Base-by-base conservation (phyloP, 1,140 invertebrate genomes). In the Drosophila arizonae region DNA sequence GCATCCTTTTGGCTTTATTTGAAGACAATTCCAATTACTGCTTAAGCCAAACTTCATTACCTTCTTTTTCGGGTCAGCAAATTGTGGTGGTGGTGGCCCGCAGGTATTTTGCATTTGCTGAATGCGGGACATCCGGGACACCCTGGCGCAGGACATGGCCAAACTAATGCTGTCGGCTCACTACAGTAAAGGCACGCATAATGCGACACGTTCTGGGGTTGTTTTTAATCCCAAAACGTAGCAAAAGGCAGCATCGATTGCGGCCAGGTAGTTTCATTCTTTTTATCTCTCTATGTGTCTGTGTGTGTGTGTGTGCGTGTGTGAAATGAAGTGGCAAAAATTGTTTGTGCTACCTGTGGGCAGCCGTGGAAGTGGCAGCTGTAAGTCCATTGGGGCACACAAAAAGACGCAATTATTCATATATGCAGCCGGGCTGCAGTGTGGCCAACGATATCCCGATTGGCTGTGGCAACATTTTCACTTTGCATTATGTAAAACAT, bases 401-500 rank as follows among this genome's bases (percentile, higher is more conserved):
- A 81, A 55, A 79, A 64, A 76, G 77, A 86, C 72, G 87, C 82
- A 85, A 86, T 86, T 86, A 86, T 86, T 86, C 84, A 88, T 87
- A 71, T 86, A 88, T 86, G 82, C 81, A 78, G 51, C 51, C 39
- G 43, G 58, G 56, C 58, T 70, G 75, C 62, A 86, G 70, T 80
- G 81, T 48, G 21, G 48, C 11, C 36, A 15, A 33, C n/a, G 52
- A 36, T 28, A 28, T 8, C 63, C n/a, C 26, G 41, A 45, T 60
- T 60, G 55, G 21, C 50, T 26, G 56, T 54, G 54, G 61, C 81
- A 81, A 30, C 57, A 60, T 26, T 82, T 87, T 86, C 82, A 88
- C 79, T 88, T 87, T 86, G 82, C 82, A 86, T 86, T 86, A 86
- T 88, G 82, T 88, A 86, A 86, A 86, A 76, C 82, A 88, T 88